These are phyloP conservation scores for Puntigrus tetrazona DNA, from an alignment of 2,113 vertebrate species.

Conservation along the genomic window DNA sequence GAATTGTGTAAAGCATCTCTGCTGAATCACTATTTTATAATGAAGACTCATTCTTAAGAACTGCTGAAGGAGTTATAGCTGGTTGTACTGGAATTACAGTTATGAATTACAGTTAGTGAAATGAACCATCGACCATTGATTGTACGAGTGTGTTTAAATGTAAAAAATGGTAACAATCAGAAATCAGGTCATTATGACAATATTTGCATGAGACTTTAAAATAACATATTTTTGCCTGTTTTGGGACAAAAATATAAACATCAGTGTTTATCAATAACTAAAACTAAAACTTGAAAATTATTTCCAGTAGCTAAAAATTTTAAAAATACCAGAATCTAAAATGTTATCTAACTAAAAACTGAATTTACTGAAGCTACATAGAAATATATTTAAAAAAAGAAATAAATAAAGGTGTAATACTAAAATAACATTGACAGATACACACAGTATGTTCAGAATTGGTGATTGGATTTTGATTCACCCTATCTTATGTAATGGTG, in stretches of 20 bases:
- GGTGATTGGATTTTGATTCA: background rate
- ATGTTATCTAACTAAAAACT: background rate
- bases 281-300: background rate
- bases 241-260: background rate
- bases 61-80: background rate
- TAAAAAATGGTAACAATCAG: background rate
- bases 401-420: too few relatives aligned
- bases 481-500: background rate
- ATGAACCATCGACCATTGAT: background rate
- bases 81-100: background rate
- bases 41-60: constrained; percentile 11
- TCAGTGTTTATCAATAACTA: background rate
- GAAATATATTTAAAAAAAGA: too few relatives aligned
- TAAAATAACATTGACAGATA: background rate
- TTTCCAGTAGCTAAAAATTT: background rate
- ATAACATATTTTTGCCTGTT: background rate
- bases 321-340: background rate
- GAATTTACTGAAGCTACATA: too few relatives aligned
- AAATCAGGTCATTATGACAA: background rate
- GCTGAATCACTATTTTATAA: constrained; percentile 37
- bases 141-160: background rate
- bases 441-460: background rate
- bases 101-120: too few relatives aligned
- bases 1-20: constrained; percentile 35
- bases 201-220: background rate